phyloP scores from a whole-genome alignment of 2,888 invertebrate species.

The Rhaphigaster nebulosa region DNA sequence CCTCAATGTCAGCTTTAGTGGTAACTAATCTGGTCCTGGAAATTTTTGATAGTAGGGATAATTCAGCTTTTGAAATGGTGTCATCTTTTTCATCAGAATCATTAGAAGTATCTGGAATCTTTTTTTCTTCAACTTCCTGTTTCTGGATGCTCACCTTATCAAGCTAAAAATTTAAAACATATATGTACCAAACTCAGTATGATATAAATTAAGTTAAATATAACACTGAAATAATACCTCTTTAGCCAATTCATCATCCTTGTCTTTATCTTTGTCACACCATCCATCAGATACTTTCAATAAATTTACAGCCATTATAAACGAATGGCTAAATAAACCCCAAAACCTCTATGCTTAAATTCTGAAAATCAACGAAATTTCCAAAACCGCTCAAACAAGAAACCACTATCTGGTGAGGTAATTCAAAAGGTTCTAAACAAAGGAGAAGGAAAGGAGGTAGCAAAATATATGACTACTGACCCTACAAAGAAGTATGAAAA shows the following conservation, averaged over 20 bases:
- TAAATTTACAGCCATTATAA: constrained; percentile 57
- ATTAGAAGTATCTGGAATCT: background rate
- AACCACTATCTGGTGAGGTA: background rate
- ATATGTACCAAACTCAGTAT: background rate
- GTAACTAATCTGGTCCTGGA: constrained; percentile 90
- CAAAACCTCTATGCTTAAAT: background rate
- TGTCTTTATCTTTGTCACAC: constrained; percentile 20
- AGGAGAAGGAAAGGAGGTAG: background rate
- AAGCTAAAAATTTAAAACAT: background rate
- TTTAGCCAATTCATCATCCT: constrained; percentile 27
- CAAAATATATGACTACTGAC: background rate
- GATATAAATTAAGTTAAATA: background rate
- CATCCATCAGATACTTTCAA: constrained; percentile 53
- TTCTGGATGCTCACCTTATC: background rate
- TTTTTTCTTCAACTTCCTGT: background rate
- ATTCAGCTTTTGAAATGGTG: constrained; percentile 79
- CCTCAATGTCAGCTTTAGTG: constrained; percentile 87
- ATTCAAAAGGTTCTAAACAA: constrained; percentile 22
- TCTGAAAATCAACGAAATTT: background rate
- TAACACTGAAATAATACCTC: background rate
- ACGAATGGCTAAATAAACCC: background rate
- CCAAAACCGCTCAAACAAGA: background rate
- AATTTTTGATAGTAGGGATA: constrained; percentile 90
- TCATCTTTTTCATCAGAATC: constrained; percentile 59
- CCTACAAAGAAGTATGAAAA: background rate